These are phyloP conservation scores for Lacerta bilineata DNA, from an alignment of 2,797 vertebrate species.

Conservation along the genomic window DNA sequence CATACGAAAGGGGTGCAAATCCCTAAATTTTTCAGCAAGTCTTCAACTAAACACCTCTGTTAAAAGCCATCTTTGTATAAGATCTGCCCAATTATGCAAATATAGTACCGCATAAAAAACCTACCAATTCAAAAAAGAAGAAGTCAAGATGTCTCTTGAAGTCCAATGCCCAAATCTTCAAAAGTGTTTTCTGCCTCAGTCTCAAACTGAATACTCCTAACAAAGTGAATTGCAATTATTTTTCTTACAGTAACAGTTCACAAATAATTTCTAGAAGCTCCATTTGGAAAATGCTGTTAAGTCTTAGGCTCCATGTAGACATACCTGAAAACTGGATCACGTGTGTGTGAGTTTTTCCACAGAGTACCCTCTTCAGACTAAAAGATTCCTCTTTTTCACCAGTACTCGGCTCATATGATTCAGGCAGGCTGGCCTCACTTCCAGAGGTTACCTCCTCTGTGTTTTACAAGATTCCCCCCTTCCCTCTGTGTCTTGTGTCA, in stretches of 20 bases:
- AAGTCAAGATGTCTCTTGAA: constrained; percentile 1
- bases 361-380: not conserved
- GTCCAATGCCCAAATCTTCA: not conserved
- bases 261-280: not conserved
- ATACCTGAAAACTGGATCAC: not conserved
- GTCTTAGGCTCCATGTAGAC: not conserved
- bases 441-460: not conserved
- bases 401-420: not conserved
- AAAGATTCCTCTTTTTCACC: not conserved
- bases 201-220: not conserved
- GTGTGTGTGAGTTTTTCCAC: not conserved
- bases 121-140: not conserved
- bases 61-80: constrained; percentile 1
- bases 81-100: constrained; percentile 43
- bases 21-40: constrained; percentile 1
- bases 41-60: constrained; percentile 38
- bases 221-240: not conserved
- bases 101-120: constrained; percentile 18
- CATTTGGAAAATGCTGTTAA: not conserved
- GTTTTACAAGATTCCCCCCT: not conserved
- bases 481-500: not conserved
- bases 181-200: constrained; percentile 2
- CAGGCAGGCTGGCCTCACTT: not conserved
- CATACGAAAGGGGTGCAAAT: not conserved
- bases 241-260: not conserved